These are phyloP conservation scores for Theropithecus gelada DNA, from an alignment of 2,113 vertebrate genomes.

Conservation along the genomic window DNA sequence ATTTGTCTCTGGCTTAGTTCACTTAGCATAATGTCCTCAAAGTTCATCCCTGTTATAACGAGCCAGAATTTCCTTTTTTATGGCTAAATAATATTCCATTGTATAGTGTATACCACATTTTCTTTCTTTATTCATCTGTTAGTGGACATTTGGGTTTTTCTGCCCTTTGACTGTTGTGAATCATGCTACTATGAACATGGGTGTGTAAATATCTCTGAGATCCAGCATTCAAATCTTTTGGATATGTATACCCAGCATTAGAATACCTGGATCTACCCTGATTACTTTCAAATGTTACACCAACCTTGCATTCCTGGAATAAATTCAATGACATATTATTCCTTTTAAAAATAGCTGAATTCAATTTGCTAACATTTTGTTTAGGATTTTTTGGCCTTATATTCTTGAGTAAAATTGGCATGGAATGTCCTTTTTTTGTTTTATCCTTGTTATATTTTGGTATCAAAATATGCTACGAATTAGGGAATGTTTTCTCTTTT, in stretches of 20 bases:
- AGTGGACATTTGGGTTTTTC: not conserved
- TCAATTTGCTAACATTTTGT: not conserved
- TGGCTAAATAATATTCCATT: not conserved
- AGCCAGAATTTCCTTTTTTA: not conserved
- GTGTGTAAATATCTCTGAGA: not conserved
- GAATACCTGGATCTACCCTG: too few relatives aligned
- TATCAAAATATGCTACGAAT: too few relatives aligned
- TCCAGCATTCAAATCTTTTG: not conserved
- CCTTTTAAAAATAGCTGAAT: not conserved
- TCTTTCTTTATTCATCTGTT: too few relatives aligned
- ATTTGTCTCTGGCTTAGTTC: not conserved
- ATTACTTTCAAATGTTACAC: not conserved
- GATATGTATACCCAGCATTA: not conserved
- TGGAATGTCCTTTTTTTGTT: too few relatives aligned
- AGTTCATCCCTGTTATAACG: too few relatives aligned
- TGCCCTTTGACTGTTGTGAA: too few relatives aligned
- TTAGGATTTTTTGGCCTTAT: not conserved
- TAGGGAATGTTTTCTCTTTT: too few relatives aligned
- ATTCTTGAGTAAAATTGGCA: not conserved
- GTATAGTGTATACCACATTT: not conserved
- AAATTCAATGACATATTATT: not conserved
- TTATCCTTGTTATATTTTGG: not conserved
- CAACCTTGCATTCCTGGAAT: not conserved
- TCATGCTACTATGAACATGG: fast-evolving
- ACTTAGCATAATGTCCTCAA: not conserved